Base-by-base conservation (phyloP, 2,888 invertebrate species). In the Callosobruchus maculatus region DNA sequence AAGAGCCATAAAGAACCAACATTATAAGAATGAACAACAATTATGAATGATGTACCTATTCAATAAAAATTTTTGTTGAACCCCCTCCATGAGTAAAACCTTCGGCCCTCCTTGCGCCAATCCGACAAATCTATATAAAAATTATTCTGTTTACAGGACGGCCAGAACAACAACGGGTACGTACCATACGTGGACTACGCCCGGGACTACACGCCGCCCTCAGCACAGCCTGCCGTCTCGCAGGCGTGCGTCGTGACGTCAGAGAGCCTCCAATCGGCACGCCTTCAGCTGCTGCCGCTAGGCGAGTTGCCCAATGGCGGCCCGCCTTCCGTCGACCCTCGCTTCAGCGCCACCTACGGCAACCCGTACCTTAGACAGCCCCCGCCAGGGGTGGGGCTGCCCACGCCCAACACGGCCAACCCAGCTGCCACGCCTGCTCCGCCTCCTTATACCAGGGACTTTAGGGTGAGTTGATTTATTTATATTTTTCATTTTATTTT, bases 181-280 rank as follows among this genome's bases (percentile, higher is more conserved):
- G 93, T 95, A 77, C 95, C 95, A 0, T 97, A 96, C 86, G 95
- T 95, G 70, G 96, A 97, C 86, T 97, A 95, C 85, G 92, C 93
- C 7, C 91, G 95, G 49, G 96, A 97, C 86, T 97, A 96, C 87
- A 95, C 94, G 82, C 96, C 96, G 1, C 95, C 96, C 4, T 91
- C 93, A 72, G 88, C 89, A 81, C 89, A 89, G 78, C 86, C 90
- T 18, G 88, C 91, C 70, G 90, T 91, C 21, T 88, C 89, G 76
- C 90, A 90, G 0, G 90, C 91, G 0, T 87, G 90, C 67, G 86
- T 86, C 75, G 81, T 84, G 31, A 83, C 80, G 2, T 79, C 85
- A 20, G 86, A 87, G 75, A 85, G 85, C 74, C 80, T 86, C 7
- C 87, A 87, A 77, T 87, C 87, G n/a, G 87, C 87, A 7, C 85